Percentiles rank a stretch among this genome's conserved stretches.
phyloP scores from a whole-genome alignment of 2,888 invertebrate species.

The Cantharis rustica region DNA sequence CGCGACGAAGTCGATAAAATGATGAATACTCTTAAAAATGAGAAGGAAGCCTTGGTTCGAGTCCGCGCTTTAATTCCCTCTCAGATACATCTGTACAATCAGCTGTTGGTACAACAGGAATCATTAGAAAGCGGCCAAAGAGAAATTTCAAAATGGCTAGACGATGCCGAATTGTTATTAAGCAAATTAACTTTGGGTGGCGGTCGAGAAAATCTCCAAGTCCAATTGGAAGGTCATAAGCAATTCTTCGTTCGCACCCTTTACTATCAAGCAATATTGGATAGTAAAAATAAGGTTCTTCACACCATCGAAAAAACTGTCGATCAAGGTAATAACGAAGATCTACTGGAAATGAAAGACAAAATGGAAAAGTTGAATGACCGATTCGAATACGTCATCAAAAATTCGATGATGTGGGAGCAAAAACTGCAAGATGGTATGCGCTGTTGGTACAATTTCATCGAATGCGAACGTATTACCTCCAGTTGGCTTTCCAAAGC shows the following conservation, averaged over 20 bases:
- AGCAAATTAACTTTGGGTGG: slow-evolving; percentile 63
- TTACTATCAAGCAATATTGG: slow-evolving; percentile 92
- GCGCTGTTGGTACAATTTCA: slow-evolving; percentile 84
- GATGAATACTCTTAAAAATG: slow-evolving; percentile 85
- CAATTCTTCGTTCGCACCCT: slow-evolving; percentile 86
- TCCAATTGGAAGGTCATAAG: slow-evolving; percentile 80
- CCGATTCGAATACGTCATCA: slow-evolving; percentile 78
- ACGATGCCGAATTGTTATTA: slow-evolving; percentile 79
- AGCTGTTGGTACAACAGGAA: slow-evolving; percentile 85
- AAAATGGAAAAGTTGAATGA: slow-evolving; percentile 82
- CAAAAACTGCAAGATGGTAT: slow-evolving; percentile 78
- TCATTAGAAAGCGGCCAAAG: slow-evolving; percentile 85
- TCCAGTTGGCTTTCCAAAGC: slow-evolving; percentile 88
- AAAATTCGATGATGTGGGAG: slow-evolving; percentile 77
- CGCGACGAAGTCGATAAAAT: slow-evolving; percentile 90
- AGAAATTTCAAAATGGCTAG: slow-evolving; percentile 86
- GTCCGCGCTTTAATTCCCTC: slow-evolving; percentile 83
- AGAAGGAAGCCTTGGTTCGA: slow-evolving; percentile 85
- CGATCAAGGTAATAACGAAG: slow-evolving; percentile 74
- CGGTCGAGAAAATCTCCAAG: slow-evolving; percentile 73
- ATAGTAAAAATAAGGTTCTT: slow-evolving; percentile 93
- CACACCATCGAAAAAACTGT: slow-evolving; percentile 82
- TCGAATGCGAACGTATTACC: slow-evolving; percentile 76
- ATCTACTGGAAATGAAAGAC: slow-evolving; percentile 70
- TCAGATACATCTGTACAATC: slow-evolving; percentile 81